Conservation (phyloP, 1,140 invertebrate genomes). For the Pantala flavescens region DNA sequence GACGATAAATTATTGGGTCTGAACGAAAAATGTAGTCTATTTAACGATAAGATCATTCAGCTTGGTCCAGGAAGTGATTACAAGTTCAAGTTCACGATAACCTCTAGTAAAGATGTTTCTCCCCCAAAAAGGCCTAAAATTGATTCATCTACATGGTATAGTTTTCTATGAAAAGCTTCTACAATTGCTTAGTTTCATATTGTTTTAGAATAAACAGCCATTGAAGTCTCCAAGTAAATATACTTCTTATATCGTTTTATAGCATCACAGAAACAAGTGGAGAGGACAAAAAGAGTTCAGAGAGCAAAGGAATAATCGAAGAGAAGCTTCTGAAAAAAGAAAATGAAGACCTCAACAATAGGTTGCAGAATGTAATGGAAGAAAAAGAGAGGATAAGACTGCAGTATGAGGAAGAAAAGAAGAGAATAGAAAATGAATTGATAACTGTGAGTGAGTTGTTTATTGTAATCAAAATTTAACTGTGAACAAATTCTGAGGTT, state of each 20-base stretch:
- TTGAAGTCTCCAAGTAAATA: too few species aligned
- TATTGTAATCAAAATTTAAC: not conserved
- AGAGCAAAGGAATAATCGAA: too few species aligned
- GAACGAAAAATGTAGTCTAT: slow-evolving; percentile 30
- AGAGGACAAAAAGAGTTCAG: too few species aligned
- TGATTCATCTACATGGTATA: too few species aligned
- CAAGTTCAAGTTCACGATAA: slow-evolving; percentile 29
- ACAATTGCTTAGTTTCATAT: too few species aligned
- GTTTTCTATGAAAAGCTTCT: too few species aligned
- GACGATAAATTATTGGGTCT: slow-evolving; percentile 34
- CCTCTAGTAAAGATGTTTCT: too few species aligned
- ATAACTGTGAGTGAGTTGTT: not conserved
- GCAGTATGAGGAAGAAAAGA: slow-evolving; percentile 30
- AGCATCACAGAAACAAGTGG: too few species aligned
- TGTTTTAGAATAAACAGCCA: too few species aligned
- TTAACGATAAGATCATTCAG: slow-evolving; percentile 37
- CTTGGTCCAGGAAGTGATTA: slow-evolving; percentile 36
- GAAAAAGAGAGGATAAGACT: slow-evolving; percentile 38
- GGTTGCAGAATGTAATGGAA: slow-evolving; percentile 37
- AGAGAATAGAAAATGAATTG: slow-evolving; percentile 29
- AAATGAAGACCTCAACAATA: slow-evolving; percentile 36
- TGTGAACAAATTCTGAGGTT: too few species aligned
- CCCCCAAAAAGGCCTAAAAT: too few species aligned
- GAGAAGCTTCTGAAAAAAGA: slow-evolving; percentile 38
- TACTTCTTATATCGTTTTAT: too few species aligned